Evolutionary conservation across 1,140 invertebrate genomes (phyloP), one percentile per base, ranked within the genome.

Genomic region (Sweltsa coloradensis): DNA sequence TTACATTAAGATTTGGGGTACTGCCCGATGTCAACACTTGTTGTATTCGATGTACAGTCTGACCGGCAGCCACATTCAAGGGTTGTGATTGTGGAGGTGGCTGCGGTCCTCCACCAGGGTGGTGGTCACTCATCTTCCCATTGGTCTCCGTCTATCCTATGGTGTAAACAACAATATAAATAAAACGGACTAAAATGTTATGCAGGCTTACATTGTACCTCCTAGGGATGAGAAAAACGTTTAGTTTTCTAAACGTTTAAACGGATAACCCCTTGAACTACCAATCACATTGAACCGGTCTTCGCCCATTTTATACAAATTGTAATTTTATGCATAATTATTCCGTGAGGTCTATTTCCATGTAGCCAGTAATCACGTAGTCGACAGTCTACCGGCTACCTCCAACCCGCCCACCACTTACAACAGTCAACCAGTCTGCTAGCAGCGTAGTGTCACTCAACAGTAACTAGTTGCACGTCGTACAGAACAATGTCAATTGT

Each of bases 51-150:
- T n/a, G n/a, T 41, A 69, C 62, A 45, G 65, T 62, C 58, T 66
- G 64, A 19, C 53, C 66, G 60, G 50, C 59, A 49, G 53, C 59
- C 52, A 56, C 59, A 55, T 53, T 59, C 57, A 53, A 13, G 14
- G 43, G 26, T 37, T 50, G 51, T 24, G 44, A 34, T 36, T 40
- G 41, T 26, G 24, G 34, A 25, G 36, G 23, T 5, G 11, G 36
- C 4, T 16, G 7, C 4, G 5, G 5, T 3, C 36, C n/a, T 9
- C 36, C 26, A 36, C 45, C 45, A 19, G 50, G 16, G 57, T 69
- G 67, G 55, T 69, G 69, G 61, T 69, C 67, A 62, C 63, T 69
- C 68, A 70, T 70, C 45, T 45, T 45, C 42, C 23, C 16, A 50
- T 25, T 7, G 24, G 21, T 0, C 5, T 13, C 21, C 18, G 13